phyloP scores from a whole-genome alignment of 2,888 invertebrate species.

The Heliconius aoede region DNA sequence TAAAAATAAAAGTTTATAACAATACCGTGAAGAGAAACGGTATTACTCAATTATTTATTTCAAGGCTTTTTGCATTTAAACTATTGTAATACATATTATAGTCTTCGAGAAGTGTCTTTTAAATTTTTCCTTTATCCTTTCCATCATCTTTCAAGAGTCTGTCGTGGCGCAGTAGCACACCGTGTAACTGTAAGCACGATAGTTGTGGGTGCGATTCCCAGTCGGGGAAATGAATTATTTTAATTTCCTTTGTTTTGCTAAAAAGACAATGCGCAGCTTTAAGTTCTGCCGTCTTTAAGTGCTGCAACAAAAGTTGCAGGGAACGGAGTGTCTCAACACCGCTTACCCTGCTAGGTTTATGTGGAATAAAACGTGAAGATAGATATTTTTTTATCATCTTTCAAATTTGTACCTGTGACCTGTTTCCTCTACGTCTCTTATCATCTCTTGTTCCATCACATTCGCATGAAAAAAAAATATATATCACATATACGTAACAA shows the following conservation, averaged over 20 bases:
- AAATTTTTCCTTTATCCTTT: neutral
- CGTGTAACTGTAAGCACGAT: no score
- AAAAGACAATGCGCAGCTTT: neutral
- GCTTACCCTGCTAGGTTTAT: no score
- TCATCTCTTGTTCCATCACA: no score
- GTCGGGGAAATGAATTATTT: no score
- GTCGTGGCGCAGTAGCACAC: no score
- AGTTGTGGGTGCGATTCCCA: no score
- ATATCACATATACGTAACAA: neutral
- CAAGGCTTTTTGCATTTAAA: constrained; percentile 5
- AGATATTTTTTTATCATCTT: no score
- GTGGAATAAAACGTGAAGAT: no score
- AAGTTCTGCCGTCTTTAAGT: neutral
- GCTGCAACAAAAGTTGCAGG: neutral
- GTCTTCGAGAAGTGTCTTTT: neutral
- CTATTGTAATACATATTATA: constrained; percentile 1
- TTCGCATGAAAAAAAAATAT: neutral
- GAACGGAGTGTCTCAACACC: neutral
- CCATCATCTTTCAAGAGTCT: no score
- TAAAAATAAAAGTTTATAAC: neutral
- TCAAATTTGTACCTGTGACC: no score
- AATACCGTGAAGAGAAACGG: constrained; percentile 1
- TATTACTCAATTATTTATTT: neutral
- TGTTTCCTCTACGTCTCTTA: no score
- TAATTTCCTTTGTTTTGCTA: no score